Base-by-base conservation (phyloP, 2,888 invertebrate species). In the Eulithis prunata region DNA sequence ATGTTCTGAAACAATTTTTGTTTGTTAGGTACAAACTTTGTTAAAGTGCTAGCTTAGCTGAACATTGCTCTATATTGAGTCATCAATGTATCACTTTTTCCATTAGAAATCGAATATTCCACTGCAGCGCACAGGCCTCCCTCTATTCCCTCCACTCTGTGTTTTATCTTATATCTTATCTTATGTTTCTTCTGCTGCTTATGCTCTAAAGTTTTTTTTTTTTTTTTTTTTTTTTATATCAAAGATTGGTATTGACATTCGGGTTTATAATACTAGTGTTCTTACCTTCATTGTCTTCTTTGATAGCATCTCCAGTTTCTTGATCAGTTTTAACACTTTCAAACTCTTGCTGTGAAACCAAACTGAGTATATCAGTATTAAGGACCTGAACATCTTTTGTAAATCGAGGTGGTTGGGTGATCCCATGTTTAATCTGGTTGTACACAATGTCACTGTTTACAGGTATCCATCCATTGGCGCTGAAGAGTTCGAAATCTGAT, bases 391-490 rank as follows among this genome's bases (percentile, higher is more conserved):
- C 45, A 32, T 60, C 32, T 12, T 54, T 54, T 0, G 57, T 57
- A 52, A 52, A 65, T 0, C 32, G 45, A 8, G 59, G 56, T 32
- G 45, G 5, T 4, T 38, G 57, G 1, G 3, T 49, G 10, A 45
- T 32, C 36, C 54, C 64, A 7, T 46, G 65, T 62, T 51, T 57
- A 4, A 71, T 70, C 45, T 73, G 73, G 3, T 69, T 57, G 62
- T 63, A 68, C 4, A 70, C 69, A 11, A 68, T 14, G 11, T 72
- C 71, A 56, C 43, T 64, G 10, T 62, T 68, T 8, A 75, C 68
- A 7, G 75, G 75, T 8, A 68, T 54, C 75, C 75, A 75, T 4
- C 70, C 74, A 57, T 72, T 62, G 14, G 46, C 46, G 7, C 56
- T 52, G 10, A 57, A 32, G 0, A 62, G 12, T 43, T 67, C 62